These are phyloP conservation scores for Drosophila mimica DNA, from an alignment of 2,888 invertebrate genomes.

Conservation along the genomic window DNA sequence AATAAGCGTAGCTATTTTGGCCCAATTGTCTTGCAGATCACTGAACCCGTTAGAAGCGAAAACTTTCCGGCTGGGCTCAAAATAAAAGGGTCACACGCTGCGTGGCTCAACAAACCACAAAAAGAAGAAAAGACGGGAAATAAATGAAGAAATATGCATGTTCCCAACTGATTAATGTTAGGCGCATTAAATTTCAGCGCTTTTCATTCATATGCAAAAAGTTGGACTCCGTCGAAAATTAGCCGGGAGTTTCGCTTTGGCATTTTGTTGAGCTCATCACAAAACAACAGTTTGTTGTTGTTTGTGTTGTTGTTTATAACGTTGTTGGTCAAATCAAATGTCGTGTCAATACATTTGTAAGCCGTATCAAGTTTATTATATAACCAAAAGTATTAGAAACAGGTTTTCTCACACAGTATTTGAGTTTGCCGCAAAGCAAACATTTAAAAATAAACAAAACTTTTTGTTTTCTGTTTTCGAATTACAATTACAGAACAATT, in stretches of 20 bases:
- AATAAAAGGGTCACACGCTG: slow-evolving; percentile 9
- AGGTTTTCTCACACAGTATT: slow-evolving; percentile 35
- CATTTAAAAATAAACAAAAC: slow-evolving; percentile 22
- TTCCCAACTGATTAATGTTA: slow-evolving; percentile 67
- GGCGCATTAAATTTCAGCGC: slow-evolving; percentile 64
- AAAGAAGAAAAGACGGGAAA: neutral
- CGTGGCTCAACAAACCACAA: neutral
- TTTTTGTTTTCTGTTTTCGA: neutral
- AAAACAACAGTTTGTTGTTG: slow-evolving; percentile 21
- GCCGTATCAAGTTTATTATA: slow-evolving; percentile 45
- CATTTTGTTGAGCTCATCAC: slow-evolving; percentile 60
- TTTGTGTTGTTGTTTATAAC: slow-evolving; percentile 7
- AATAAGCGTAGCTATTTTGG: neutral
- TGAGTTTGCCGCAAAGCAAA: neutral
- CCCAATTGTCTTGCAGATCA: neutral
- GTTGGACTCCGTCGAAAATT: slow-evolving; percentile 17
- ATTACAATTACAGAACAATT: neutral
- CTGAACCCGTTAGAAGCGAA: neutral
- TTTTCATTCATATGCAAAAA: slow-evolving; percentile 78
- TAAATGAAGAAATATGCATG: neutral
- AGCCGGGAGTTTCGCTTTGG: slow-evolving; percentile 26
- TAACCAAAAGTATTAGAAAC: slow-evolving; percentile 40
- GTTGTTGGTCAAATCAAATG: slow-evolving; percentile 32
- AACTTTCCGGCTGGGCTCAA: neutral
- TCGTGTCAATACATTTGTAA: slow-evolving; percentile 40